Conservation (phyloP, 2,888 invertebrate genomes). For the Bombylius major region DNA sequence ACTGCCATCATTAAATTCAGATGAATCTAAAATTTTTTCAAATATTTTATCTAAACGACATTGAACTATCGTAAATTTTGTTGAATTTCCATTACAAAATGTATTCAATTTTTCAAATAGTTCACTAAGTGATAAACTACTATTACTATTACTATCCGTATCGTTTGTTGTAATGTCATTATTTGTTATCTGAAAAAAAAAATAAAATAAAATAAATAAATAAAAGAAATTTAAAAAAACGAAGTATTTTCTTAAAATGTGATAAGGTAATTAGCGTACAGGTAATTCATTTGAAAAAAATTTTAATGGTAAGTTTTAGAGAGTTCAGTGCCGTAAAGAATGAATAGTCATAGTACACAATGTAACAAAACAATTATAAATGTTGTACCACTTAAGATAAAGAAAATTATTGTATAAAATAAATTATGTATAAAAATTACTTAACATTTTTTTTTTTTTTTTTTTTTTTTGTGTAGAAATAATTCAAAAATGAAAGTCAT, state of each 20-base stretch:
- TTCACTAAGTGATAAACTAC: constrained; percentile 9
- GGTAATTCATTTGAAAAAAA: no score
- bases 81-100: constrained; percentile 18
- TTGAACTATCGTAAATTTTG: constrained; percentile 27
- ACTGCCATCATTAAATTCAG: constrained; percentile 16
- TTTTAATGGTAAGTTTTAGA: no score
- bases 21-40: constrained; percentile 30
- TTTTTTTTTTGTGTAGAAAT: no score
- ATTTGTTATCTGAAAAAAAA: background rate
- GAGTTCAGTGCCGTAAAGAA: no score
- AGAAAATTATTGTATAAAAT: no score
- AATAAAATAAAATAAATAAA: background rate
- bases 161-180: background rate
- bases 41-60: constrained; percentile 35
- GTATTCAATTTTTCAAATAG: constrained; percentile 20
- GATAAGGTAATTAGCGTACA: no score
- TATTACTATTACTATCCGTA: background rate
- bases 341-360: no score
- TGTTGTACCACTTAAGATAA: no score
- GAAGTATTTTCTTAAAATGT: background rate
- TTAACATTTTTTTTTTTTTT: no score
- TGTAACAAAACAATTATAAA: no score
- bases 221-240: background rate
- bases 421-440: no score
- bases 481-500: background rate